Evolutionary conservation across 1,140 invertebrate genomes (phyloP).

Genomic region (Kradibia gibbosae): DNA sequence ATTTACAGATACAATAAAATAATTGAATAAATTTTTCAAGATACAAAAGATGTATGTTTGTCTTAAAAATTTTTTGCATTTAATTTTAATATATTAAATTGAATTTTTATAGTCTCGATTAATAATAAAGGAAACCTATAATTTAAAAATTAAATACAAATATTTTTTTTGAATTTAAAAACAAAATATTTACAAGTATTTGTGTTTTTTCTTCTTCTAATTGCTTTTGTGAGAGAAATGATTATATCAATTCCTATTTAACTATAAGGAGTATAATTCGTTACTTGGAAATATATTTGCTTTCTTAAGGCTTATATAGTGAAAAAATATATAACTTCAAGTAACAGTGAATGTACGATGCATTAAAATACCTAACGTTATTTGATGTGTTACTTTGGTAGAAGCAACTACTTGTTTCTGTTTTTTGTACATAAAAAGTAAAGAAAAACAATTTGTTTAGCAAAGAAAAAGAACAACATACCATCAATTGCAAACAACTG

Average conservation of each 20-base stretch:
- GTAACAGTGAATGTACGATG: slow-evolving; percentile 1
- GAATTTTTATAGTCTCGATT: no score
- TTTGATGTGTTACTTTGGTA: neutral
- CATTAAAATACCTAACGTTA: neutral
- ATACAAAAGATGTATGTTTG: no score
- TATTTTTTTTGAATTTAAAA: neutral
- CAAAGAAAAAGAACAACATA: neutral
- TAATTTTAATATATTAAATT: no score
- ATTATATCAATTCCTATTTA: neutral
- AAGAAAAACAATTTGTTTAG: neutral
- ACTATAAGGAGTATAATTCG: neutral
- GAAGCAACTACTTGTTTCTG: neutral
- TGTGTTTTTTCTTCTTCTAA: slow-evolving; percentile 15
- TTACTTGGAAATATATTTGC: neutral
- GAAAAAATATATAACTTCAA: slow-evolving; percentile 13
- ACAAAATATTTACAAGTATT: slow-evolving; percentile 42
- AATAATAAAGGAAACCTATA: no score
- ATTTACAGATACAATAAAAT: no score
- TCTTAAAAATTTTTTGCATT: no score
- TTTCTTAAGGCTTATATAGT: neutral
- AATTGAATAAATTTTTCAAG: no score
- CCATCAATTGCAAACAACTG: neutral
- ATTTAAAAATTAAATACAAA: no score
- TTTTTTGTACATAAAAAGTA: neutral
- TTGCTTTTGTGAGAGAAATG: neutral